These are phyloP conservation scores for Poeciliopsis prolifica DNA, from an alignment of 2,113 vertebrate species.

Conservation along the genomic window DNA sequence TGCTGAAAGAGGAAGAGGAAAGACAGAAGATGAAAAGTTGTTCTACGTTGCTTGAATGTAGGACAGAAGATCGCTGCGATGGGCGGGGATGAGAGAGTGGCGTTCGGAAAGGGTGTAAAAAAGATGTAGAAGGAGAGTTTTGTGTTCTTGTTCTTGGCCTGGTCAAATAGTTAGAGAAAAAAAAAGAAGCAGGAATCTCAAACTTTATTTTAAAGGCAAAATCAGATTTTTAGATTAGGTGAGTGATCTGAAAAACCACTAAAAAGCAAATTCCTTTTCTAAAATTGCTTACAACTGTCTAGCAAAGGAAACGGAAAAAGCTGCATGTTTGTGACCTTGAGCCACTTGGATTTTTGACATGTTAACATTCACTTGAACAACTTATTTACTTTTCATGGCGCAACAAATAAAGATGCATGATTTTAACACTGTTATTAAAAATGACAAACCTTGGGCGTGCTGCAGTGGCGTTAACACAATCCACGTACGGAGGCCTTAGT, in stretches of 20 bases:
- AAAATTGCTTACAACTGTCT: too few relatives aligned
- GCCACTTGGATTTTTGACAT: too few relatives aligned
- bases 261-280: too few relatives aligned
- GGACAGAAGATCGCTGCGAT: conserved; percentile 25
- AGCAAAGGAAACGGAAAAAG: too few relatives aligned
- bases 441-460: too few relatives aligned
- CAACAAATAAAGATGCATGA: too few relatives aligned
- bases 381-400: too few relatives aligned
- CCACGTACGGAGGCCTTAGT: too few relatives aligned
- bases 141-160: conserved; percentile 10
- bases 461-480: too few relatives aligned
- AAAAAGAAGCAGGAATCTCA: neutral
- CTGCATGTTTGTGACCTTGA: too few relatives aligned
- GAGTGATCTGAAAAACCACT: neutral
- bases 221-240: neutral
- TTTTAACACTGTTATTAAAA: too few relatives aligned
- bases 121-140: conserved; percentile 4
- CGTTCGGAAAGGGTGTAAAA: neutral
- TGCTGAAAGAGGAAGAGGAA: conserved; percentile 24
- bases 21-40: conserved; percentile 27
- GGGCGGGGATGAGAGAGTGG: neutral
- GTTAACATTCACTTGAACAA: too few relatives aligned
- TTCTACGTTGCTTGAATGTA: conserved; percentile 35
- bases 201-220: neutral
- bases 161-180: neutral